These are phyloP conservation scores for Papilio demoleus DNA, from an alignment of 2,888 invertebrate species.

Conservation along the genomic window DNA sequence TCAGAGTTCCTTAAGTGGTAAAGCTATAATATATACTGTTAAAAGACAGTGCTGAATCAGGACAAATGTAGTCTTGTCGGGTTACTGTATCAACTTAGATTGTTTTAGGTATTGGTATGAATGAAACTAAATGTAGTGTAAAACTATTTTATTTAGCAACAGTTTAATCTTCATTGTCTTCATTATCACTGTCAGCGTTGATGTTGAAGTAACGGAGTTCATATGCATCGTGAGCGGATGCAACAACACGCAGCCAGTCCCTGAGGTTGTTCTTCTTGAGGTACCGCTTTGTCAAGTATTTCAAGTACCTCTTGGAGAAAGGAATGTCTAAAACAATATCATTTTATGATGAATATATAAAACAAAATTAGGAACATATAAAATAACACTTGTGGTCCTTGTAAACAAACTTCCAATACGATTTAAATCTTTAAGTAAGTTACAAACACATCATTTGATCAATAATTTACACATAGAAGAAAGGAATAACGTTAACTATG, in stretches of 20 bases:
- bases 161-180: constrained; percentile 93
- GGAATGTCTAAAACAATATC: constrained; percentile 81
- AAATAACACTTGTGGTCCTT: not conserved
- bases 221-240: constrained; percentile 97
- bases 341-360: no score
- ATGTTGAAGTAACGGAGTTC: constrained; percentile 99
- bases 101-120: no score
- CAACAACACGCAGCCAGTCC: constrained; percentile 99
- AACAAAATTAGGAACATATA: not conserved
- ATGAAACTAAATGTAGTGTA: constrained; percentile 62
- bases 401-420: constrained; percentile 1
- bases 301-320: constrained; percentile 95
- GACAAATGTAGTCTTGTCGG: no score
- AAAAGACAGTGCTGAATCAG: no score
- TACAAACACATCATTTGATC: not conserved
- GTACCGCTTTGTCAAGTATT: constrained; percentile 99
- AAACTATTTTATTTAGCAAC: constrained; percentile 75
- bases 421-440: not conserved
- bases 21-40: no score
- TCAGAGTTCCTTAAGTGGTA: no score
- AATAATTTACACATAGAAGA: not conserved
- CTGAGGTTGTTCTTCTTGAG: constrained; percentile 99
- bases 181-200: constrained; percentile 88
- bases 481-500: not conserved
- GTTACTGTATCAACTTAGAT: no score